Evolutionary conservation across 2,113 vertebrate species (phyloP), one percentile per base, ranked within the genome.

Genomic region (Chloropsis hardwickii): DNA sequence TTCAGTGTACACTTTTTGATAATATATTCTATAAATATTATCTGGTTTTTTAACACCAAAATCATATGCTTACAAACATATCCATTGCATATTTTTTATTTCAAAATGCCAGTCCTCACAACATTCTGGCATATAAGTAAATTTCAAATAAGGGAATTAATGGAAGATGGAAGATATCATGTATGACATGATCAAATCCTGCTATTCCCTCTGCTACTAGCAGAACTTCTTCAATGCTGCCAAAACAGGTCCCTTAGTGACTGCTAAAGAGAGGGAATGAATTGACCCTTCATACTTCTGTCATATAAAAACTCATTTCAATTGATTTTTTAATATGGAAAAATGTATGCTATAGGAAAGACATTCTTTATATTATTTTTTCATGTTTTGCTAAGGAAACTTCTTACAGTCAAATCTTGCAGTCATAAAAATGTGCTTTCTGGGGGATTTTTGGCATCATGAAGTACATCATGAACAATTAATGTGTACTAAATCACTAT

Each of bases 291-390:
- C 84, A 83, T 91, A 74, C 20, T 79, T 86, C 65, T 84, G 77
- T 92, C 72, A 89, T 54, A 84, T 64, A 67, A 95, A 86, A 94
- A 78, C 40, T 83, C 50, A 88, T 91, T 95, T 94, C 64, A 78
- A 94, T 90, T 86, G 86, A 94, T 92, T 95, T 94, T 94, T 92
- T 96, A 84, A 96, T 94, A 94, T 78, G 67, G 86, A 86, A 95
- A 94, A 92, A 81, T 78, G 40, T 67, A 73, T 18, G 28, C 53
- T 64, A 64, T 27, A 88, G 51, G 69, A 86, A 94, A 86, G 31
- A 31, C 1, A 3, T 88, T 93, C 77, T 86, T 96, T 78, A 78
- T 74, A 74, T 10, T 62, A n/a, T 69, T 92, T 90, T 90, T 84
- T 66, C 48, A 86, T 79, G 60, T 62, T 92, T 92, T 92, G 24